A percentile compares a stretch with the other conserved stretches of the same genome.
These are phyloP conservation scores for Bradypodion ventrale DNA, from an alignment of 2,797 vertebrate species.

Conservation along the genomic window DNA sequence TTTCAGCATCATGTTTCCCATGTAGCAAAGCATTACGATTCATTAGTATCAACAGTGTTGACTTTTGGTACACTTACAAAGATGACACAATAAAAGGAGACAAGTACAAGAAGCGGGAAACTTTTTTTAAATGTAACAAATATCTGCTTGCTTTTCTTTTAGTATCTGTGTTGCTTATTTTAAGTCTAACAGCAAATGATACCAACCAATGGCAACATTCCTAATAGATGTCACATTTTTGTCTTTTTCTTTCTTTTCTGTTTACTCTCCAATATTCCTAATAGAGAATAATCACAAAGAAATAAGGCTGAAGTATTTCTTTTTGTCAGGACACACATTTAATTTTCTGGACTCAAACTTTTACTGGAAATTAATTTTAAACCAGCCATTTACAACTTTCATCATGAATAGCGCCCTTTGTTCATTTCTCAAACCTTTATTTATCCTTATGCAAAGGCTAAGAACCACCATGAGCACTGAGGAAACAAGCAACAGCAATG, in stretches of 20 bases:
- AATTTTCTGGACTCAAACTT: background rate
- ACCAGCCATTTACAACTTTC: background rate
- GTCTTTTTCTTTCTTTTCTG: too few species aligned
- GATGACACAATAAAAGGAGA: background rate
- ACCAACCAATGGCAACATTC: background rate
- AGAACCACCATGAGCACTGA: background rate
- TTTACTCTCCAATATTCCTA: background rate
- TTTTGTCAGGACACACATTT: background rate
- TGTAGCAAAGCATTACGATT: background rate
- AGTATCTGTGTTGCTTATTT: background rate
- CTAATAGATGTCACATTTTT: too few species aligned
- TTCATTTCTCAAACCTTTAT: background rate
- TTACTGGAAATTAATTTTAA: conserved; percentile 4
- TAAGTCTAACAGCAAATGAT: background rate
- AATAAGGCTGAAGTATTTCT: background rate
- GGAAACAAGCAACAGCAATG: background rate
- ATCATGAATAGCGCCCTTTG: background rate
- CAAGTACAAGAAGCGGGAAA: background rate
- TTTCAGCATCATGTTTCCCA: background rate
- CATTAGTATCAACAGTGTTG: background rate
- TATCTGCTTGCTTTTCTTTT: background rate
- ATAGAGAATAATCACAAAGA: background rate
- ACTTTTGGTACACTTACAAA: background rate
- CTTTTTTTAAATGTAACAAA: fast-evolving
- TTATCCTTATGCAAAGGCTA: background rate